Base-by-base conservation (phyloP, 2,113 vertebrate genomes). In the Hydropotes inermis region DNA sequence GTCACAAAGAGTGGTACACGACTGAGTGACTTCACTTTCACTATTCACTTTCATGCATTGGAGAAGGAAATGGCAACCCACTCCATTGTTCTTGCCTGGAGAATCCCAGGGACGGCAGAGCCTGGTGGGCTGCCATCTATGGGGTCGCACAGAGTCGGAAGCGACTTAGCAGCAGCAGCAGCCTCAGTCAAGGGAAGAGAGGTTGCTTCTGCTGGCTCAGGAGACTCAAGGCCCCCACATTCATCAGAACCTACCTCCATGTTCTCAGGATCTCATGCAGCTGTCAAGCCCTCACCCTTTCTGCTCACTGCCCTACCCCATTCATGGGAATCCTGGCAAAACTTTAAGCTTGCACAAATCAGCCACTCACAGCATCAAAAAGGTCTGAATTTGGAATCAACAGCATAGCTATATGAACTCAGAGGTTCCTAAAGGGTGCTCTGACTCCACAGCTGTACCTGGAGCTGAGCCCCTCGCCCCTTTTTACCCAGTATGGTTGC, bases 1-100 rank as follows among this genome's bases (percentile, higher is more conserved):
- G 64, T 36, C 33, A 19, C 0, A 2, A 67, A 67, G 33, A 36
- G 16, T 67, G 2, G 2, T 33, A 67, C 33, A 36, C 0, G 2
- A 67, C 33, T n/a, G 2, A 67, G 64, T 0, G 2, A 67, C 64
- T 67, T 67, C 64, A 17, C 64, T 19, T 67, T 67, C 16, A n/a
- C 33, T 67, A 19, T 67, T 67, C 64, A 67, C 17, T 67, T 67
- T 67, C 17, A 67, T 36, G 33, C 33, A 67, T 5, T 67, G 33
- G 17, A 67, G 8, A 67, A 36, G 64, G 64, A 36, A 67, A 67
- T 67, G 64, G 33, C 64, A 67, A 21, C 33, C 64, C 64, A 67
- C 33, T 36, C 33, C 33, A 36, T 7, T 67, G 33, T 36, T 36
- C 64, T 67, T 67, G 64, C 33, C 8, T 67, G 33, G 64, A 67